Base-by-base conservation (phyloP, 2,797 vertebrate genomes). In the Helicolenus hilgendorfi region DNA sequence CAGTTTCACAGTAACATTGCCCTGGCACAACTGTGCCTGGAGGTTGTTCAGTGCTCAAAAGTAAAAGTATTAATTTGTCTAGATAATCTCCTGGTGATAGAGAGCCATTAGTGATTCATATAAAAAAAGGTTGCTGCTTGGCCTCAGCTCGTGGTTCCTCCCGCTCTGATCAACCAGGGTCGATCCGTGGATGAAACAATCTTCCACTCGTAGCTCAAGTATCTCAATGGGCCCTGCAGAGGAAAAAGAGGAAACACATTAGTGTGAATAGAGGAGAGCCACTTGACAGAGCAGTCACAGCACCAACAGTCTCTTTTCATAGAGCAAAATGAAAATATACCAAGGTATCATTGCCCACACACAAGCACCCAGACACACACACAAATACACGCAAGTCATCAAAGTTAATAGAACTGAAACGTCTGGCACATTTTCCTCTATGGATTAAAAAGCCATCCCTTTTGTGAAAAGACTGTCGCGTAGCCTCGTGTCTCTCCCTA, bases 171-270 rank as follows among this genome's bases (percentile, higher is more conserved):
- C 83, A 81, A 53, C 56, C 45, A 4, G 67, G 76, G 72, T 78
- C 11, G 68, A 90, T 83, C 55, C 58, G 62, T 33, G 72, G 38
- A 33, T 18, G 80, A 83, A 84, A 90, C 78, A 67, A 87, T 83
- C 67, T 64, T 85, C 88, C 84, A 76, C 80, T 92, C 33, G 53
- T 69, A 65, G 74, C 87, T 85, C 85, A 62, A 84, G 86, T 62
- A 77, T 83, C 87, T 90, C 91, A 81, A 74, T 75, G 90, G 89
- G 87, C 78, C 85, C 96, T 96, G 95, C 59, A 70, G 83, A 82
- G 38, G 69, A 78, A 89, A 89, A 77, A 84, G 11, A 81, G 68
- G 88, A 94, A 83, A 87, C 59, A 71, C 72, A 86, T 93, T 88
- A 92, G 64, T 86, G 77, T 63, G 81, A 86, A 81, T 77, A 77